Evolutionary conservation across 2,113 vertebrate species (phyloP), one percentile per base, ranked within the genome.

Genomic region (Panthera uncia): DNA sequence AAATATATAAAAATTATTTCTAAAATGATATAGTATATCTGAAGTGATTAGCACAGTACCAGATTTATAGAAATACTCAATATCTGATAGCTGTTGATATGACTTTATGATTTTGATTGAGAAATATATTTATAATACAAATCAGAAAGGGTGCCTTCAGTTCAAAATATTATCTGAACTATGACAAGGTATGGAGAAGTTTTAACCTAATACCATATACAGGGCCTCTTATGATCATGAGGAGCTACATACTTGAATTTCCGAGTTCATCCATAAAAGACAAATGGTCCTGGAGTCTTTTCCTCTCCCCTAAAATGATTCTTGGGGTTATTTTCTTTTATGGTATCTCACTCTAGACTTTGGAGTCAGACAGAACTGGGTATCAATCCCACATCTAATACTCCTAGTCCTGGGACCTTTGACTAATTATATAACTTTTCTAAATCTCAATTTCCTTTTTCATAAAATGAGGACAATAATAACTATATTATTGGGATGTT

Each of bases 371-470:
- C 7, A 73, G 27, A 95, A 82, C n/a, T 94, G 45, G 13, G 0
- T 45, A 14, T 21, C 36, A 76, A 71, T 83, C 48, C n/a, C 38
- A 84, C 69, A 89, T 45, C 36, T 69, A 65, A 4, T 36, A 79
- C 2, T 52, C 65, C 33, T 86, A 73, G 73, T 73, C 29, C 25
- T 86, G 65, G 27, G 27, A 74, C 25, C 16, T 95, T 71, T 65
- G 93, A 61, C 14, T 78, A 82, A 89, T 71, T 57, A 29, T 2
- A 25, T 86, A 83, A 45, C 31, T 27, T 96, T 63, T 88, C n/a
- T 18, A 83, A 89, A 57, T 84, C n/a, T 94, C 52, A 80, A 61
- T 41, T 97, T 88, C 14, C 66, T 87, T 91, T 41, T 79, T 29
- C 38, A 82, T 76, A 92, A 96, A 94, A 55, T 71, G 8, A 88